Percentiles rank a stretch among this genome's conserved stretches.
phyloP scores from a whole-genome alignment of 2,888 invertebrate genomes.

The Polylopha cassiicola region DNA sequence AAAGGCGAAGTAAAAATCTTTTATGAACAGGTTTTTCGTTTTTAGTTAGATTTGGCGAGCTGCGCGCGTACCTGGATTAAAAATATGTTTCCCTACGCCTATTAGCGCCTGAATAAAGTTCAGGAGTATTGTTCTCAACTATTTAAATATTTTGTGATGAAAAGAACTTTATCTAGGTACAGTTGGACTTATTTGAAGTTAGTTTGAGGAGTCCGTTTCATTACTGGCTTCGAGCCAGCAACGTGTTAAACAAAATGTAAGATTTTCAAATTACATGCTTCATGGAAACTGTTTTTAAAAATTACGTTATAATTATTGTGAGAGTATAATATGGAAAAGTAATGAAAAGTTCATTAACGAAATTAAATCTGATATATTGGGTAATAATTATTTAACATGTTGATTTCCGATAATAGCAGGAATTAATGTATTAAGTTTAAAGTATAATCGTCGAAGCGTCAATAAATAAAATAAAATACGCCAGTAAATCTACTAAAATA shows the following conservation, averaged over 20 bases:
- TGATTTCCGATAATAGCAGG: too few species aligned
- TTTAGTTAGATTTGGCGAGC: slow-evolving; percentile 1
- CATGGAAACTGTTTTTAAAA: too few species aligned
- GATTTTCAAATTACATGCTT: slow-evolving; percentile 29
- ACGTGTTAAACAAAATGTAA: slow-evolving; percentile 36
- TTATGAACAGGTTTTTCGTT: slow-evolving; percentile 17
- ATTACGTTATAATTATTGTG: too few species aligned
- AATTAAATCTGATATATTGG: too few species aligned
- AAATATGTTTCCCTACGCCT: not conserved
- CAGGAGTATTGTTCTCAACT: slow-evolving; percentile 8
- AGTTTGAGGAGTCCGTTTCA: slow-evolving; percentile 27
- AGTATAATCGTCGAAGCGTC: too few species aligned
- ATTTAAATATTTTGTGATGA: slow-evolving; percentile 17
- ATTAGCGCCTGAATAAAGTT: slow-evolving; percentile 12
- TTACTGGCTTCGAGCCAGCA: slow-evolving; percentile 34
- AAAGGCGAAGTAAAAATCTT: slow-evolving; percentile 10
- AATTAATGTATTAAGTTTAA: too few species aligned
- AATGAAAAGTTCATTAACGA: too few species aligned
- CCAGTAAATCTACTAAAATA: too few species aligned
- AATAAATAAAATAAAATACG: too few species aligned
- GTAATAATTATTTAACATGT: too few species aligned
- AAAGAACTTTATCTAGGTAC: slow-evolving; percentile 6
- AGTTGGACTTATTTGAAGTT: slow-evolving; percentile 21
- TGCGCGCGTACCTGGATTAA: not conserved
- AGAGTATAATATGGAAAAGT: too few species aligned